Evolutionary conservation across 2,888 invertebrate genomes (phyloP), one percentile per base, ranked within the genome.

Genomic region (Pecten maximus): DNA sequence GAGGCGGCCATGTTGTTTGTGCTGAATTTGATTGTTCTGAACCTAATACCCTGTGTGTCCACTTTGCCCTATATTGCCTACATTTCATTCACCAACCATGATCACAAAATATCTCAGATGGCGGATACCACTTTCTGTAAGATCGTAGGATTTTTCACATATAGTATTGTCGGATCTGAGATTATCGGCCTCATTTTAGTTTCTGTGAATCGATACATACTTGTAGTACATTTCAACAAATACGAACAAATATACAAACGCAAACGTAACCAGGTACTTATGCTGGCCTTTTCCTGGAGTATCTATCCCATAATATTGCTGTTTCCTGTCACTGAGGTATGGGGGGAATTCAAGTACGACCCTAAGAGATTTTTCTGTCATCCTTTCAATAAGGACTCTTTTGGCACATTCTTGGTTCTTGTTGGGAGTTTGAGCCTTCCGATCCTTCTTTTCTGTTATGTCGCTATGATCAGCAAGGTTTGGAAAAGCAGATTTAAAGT

Each of bases 311-410:
- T 93, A 19, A 40, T 93, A 15, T 93, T 94, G n/a, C 28, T 93
- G 16, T 89, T 94, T 40, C 94, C 94, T 23, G 87, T 93, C 19
- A 88, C 92, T 10, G 91, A 91, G n/a, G 40, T 90, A 10, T 94
- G 94, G 94, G 93, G 94, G 28, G 40, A 89, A n/a, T 93, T 93
- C 89, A 88, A 91, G 10, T 94, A 94, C 60, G 92, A 93, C 87
- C 91, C 91, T 35, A 90, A 92, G 39, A 92, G 94, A 40, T 92
- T 94, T 40, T 88, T 93, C 15, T 94, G 94, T 87, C 92, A 94
- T 28, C 93, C 94, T n/a, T 93, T 94, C 86, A 60, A 50, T 40
- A 88, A 40, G 3, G 74, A 87, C 23, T 54, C 88, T 16, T 91
- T 89, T 86, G 50, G 88, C 10, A 88, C 39, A 28, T 92, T 92